Evolutionary conservation across 2,797 vertebrate genomes (phyloP).

Genomic region (Syndactyla subalaris): DNA sequence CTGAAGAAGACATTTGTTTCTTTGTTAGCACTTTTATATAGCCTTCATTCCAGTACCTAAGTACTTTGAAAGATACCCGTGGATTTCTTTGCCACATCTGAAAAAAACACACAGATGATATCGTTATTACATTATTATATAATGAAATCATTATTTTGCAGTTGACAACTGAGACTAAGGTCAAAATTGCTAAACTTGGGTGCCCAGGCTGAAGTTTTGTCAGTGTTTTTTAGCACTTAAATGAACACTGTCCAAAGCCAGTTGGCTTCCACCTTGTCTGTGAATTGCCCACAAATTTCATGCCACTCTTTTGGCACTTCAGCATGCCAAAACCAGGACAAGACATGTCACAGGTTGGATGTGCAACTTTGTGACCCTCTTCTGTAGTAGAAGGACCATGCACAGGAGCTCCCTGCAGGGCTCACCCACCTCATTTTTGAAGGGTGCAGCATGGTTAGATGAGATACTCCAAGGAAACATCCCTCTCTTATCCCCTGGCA

Average conservation of each 20-base stretch:
- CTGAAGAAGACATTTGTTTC: neutral
- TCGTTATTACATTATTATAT: neutral
- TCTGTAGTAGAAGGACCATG: accelerated
- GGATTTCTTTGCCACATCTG: neutral
- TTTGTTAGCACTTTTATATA: neutral
- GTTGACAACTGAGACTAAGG: neutral
- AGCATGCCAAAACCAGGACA: neutral
- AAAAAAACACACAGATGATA: accelerated
- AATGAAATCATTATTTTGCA: neutral
- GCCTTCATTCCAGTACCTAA: neutral
- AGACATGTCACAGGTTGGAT: neutral
- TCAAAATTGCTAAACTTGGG: neutral
- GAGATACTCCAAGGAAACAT: neutral
- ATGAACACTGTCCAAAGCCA: neutral
- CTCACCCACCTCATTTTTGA: neutral
- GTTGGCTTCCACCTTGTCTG: neutral
- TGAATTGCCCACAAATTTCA: neutral
- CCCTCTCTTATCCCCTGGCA: neutral
- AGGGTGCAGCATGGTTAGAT: neutral
- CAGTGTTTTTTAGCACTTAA: neutral
- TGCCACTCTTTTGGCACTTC: accelerated
- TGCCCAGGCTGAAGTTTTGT: neutral
- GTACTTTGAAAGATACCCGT: neutral
- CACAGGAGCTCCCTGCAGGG: neutral
- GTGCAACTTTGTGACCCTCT: neutral